These are phyloP conservation scores for Ochropleura plecta DNA, from an alignment of 2,888 invertebrate genomes.

Conservation along the genomic window DNA sequence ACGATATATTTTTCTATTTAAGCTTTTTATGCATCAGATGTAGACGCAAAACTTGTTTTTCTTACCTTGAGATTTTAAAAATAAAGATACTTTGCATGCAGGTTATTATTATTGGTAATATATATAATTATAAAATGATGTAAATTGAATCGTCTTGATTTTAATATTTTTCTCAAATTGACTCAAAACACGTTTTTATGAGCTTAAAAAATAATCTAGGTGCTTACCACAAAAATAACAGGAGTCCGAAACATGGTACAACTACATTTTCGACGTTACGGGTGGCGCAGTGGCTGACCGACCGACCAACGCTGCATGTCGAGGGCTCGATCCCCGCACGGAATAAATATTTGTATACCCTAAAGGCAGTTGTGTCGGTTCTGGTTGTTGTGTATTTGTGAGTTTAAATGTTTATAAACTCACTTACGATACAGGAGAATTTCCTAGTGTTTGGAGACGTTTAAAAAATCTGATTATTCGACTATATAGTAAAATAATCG, in stretches of 20 bases:
- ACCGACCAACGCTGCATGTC: too few relatives aligned
- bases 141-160: neutral
- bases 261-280: too few relatives aligned
- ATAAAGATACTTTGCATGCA: neutral
- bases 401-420: too few relatives aligned
- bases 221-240: neutral
- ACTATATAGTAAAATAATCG: neutral
- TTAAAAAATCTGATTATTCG: neutral
- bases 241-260: too few relatives aligned
- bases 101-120: neutral
- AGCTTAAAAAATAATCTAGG: neutral
- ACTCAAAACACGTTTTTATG: neutral
- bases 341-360: too few relatives aligned
- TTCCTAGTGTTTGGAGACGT: too few relatives aligned
- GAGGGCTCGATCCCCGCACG: too few relatives aligned
- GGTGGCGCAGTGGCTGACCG: too few relatives aligned
- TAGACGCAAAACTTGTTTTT: neutral
- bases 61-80: neutral
- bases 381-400: too few relatives aligned
- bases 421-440: too few relatives aligned
- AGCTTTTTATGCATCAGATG: neutral
- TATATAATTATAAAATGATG: neutral
- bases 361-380: too few relatives aligned
- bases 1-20: neutral
- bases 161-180: neutral